A percentile compares a stretch with the other conserved stretches of the same genome.
Evolutionary conservation across 2,888 invertebrate genomes (phyloP).

Genomic region (Operophtera brumata): DNA sequence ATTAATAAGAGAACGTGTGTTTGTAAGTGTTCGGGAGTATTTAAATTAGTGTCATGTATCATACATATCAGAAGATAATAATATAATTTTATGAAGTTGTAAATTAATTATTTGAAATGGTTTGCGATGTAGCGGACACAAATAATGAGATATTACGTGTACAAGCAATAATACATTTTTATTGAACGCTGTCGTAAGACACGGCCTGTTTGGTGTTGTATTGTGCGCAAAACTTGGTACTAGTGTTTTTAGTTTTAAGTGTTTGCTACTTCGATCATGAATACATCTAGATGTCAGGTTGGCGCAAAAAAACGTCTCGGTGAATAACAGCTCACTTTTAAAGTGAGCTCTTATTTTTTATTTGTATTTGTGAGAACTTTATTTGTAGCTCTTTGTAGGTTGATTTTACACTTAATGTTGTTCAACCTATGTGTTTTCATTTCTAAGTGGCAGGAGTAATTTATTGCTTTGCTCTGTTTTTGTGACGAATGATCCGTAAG

Average conservation of each 20-base stretch:
- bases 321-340: too few species aligned
- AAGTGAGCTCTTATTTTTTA: too few species aligned
- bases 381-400: too few species aligned
- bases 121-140: constrained; percentile 71
- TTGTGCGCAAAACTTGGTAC: constrained; percentile 72
- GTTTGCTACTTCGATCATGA: too few species aligned
- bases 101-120: constrained; percentile 59
- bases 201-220: constrained; percentile 74
- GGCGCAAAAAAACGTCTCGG: too few species aligned
- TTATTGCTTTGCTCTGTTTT: too few species aligned
- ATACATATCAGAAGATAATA: constrained; percentile 45
- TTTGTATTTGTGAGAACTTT: too few species aligned
- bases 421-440: too few species aligned
- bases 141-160: constrained; percentile 71
- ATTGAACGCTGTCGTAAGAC: constrained; percentile 67
- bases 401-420: too few species aligned
- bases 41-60: constrained; percentile 25
- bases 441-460: too few species aligned
- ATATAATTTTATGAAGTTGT: constrained; percentile 34
- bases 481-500: too few species aligned
- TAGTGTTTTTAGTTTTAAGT: constrained; percentile 48
- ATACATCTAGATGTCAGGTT: too few species aligned
- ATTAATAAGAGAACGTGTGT: constrained; percentile 2
- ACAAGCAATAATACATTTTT: constrained; percentile 79
- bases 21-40: constrained; percentile 12